phyloP scores from a whole-genome alignment of 2,888 invertebrate species.

The Anthrax anthrax region DNA sequence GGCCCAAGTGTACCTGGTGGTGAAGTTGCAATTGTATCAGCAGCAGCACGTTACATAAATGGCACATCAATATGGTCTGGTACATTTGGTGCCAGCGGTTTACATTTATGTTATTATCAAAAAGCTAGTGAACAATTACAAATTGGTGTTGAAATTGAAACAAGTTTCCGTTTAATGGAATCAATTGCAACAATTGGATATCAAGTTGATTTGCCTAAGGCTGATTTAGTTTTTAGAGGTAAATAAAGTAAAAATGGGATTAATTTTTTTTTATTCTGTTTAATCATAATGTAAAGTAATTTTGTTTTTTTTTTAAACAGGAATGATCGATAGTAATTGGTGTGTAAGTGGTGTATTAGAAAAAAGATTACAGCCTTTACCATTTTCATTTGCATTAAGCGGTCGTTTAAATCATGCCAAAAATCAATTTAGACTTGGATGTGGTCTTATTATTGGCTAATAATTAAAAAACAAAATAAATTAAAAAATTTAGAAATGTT shows the following conservation, averaged over 20 bases:
- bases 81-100: constrained; percentile 61
- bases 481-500: no score
- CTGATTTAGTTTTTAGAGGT: constrained; percentile 90
- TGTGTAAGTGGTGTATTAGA: constrained; percentile 86
- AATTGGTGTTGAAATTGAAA: constrained; percentile 90
- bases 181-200: constrained; percentile 85
- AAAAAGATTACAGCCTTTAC: constrained; percentile 83
- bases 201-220: constrained; percentile 89
- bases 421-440: constrained; percentile 82
- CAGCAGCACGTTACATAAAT: constrained; percentile 53
- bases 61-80: constrained; percentile 51
- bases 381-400: constrained; percentile 85
- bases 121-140: constrained; percentile 80
- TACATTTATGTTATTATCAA: constrained; percentile 88
- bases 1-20: constrained; percentile 79
- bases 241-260: constrained; percentile 13
- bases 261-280: constrained; percentile 14
- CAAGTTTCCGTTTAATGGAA: constrained; percentile 80
- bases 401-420: constrained; percentile 88
- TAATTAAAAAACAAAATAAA: no score
- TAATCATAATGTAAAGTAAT: constrained; percentile 3
- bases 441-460: constrained; percentile 88
- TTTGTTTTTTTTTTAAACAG: constrained; percentile 37
- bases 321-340: constrained; percentile 86
- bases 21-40: constrained; percentile 74